Evolutionary conservation across 1,140 invertebrate species (phyloP).

Genomic region (Cyclargus thomasi): DNA sequence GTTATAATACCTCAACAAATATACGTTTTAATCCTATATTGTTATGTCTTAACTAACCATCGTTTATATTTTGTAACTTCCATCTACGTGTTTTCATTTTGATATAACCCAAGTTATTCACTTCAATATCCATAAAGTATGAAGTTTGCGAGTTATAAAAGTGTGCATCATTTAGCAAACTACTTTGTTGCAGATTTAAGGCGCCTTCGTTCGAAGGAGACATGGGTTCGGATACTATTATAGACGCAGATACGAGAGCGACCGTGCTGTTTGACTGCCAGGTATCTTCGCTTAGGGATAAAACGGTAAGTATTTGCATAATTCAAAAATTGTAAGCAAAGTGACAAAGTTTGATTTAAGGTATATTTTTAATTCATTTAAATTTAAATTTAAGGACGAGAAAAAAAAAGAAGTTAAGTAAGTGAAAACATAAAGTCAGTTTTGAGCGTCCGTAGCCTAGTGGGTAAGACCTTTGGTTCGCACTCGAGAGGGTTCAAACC

Average conservation of each 20-base stretch:
- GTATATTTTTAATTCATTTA: too few species aligned
- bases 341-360: too few species aligned
- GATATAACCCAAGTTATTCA: background rate
- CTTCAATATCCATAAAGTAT: background rate
- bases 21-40: too few species aligned
- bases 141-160: background rate
- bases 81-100: background rate
- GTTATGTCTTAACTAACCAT: background rate
- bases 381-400: too few species aligned
- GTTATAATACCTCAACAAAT: too few species aligned
- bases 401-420: too few species aligned
- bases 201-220: slow-evolving; percentile 58
- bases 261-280: slow-evolving; percentile 60
- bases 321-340: background rate
- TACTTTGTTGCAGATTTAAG: slow-evolving; percentile 41
- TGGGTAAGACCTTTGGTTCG: too few species aligned
- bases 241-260: slow-evolving; percentile 57
- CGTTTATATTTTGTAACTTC: background rate
- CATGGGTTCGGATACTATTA: slow-evolving; percentile 43
- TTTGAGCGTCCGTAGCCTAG: too few species aligned
- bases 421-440: too few species aligned
- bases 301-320: slow-evolving; percentile 39
- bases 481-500: too few species aligned
- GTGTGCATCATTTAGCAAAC: background rate
- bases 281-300: slow-evolving; percentile 59